Evolutionary conservation across 2,797 vertebrate genomes (phyloP), one percentile per base, ranked within the genome.

Genomic region (Carduelis carduelis): DNA sequence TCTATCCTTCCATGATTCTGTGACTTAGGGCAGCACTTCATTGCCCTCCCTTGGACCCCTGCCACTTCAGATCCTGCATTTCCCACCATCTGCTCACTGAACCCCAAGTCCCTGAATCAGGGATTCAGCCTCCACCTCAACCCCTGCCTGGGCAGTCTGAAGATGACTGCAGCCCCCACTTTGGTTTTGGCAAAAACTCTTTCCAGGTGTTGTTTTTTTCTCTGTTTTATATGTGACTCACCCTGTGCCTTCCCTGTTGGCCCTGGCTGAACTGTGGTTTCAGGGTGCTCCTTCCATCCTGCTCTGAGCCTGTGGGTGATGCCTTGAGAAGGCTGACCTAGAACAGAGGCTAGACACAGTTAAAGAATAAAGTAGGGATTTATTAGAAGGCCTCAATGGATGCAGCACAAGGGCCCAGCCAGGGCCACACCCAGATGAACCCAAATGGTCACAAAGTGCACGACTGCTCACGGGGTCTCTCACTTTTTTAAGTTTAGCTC

Each of bases 381-480:
- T 28, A 19, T 37, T 14, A 28, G 4, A 59, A 37, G 24, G 26
- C 57, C 17, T 59, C 57, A 19, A 37, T 9, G 17, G 11, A 59
- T 59, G 6, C 35, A 59, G 24, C 17, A 27, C 24, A 59, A 27
- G 34, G 19, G 8, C 34, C 34, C 56, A 37, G 56, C 24, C 34
- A 37, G 34, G 16, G 24, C 56, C 37, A 2, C 24, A 59, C 17
- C 24, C 8, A 37, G 56, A 37, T 37, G 34, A 27, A 37, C 22
- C 57, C 19, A 59, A 28, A 59, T 39, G 26, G 35, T 19, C 26
- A 5, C 57, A 59, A 37, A 59, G 37, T 28, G 35, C 11, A 14
- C 0, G 0, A 6, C 57, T 0, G 2, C 3, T 2, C 57, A 59
- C 0, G 4, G 8, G 4, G 4, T 59, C 4, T 59, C 8, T 19